Conservation (phyloP, 2,797 vertebrate species). For the Scyliorhinus canicula region DNA sequence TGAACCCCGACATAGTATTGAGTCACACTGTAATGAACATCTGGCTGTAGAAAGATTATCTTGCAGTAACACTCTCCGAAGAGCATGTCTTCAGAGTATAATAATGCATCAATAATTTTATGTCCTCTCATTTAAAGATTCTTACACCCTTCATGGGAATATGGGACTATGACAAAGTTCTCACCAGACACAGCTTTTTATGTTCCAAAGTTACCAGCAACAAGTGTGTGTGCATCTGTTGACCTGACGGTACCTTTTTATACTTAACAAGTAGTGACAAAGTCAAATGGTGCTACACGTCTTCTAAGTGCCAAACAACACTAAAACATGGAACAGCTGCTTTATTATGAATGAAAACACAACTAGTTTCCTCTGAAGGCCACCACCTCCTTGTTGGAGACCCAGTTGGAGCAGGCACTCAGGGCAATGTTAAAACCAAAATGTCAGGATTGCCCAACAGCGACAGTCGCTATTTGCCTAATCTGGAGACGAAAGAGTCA, state of each 20-base stretch:
- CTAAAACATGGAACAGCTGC: not conserved
- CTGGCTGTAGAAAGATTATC: not conserved
- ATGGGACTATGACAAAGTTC: not conserved
- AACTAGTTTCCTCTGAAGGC: not conserved
- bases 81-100: not conserved
- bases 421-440: not conserved
- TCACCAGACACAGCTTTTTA: not conserved
- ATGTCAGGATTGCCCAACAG: not conserved
- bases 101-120: not conserved
- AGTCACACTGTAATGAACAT: not conserved
- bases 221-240: not conserved
- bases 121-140: not conserved
- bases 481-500: not conserved
- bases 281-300: not conserved
- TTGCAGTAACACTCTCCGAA: constrained; percentile 4
- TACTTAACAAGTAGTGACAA: not conserved
- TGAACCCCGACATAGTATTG: not conserved
- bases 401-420: not conserved
- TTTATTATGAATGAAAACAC: not conserved
- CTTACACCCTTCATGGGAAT: not conserved
- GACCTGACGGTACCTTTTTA: not conserved
- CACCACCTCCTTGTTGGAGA: not conserved
- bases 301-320: not conserved
- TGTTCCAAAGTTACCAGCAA: not conserved
- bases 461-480: not conserved